A percentile compares a stretch with the other conserved stretches of the same genome.
phyloP scores from a whole-genome alignment of 2,113 vertebrate species.

The Morone chrysops region DNA sequence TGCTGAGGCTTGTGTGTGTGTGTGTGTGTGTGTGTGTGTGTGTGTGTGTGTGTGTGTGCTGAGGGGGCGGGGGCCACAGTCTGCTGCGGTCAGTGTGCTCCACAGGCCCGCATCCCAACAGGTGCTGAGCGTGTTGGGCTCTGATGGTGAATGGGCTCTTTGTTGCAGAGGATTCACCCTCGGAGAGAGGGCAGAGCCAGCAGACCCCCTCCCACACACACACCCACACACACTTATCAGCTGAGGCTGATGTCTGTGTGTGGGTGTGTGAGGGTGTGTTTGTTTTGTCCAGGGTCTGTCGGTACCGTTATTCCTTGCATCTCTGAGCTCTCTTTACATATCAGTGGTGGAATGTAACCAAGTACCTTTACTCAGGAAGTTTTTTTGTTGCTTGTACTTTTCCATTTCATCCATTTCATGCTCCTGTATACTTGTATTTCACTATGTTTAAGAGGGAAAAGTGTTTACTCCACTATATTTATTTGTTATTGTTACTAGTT shows the following conservation, averaged over 20 bases:
- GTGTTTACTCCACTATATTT: background rate
- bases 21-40: constrained; percentile 43
- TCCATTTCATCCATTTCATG: background rate
- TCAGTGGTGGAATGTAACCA: background rate
- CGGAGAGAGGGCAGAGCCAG: constrained; percentile 40
- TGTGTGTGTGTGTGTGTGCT: constrained; percentile 11
- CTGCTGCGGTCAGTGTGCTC: constrained; percentile 54
- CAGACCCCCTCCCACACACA: constrained; percentile 1
- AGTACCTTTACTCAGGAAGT: background rate
- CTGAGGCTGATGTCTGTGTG: constrained; percentile 43
- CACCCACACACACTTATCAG: constrained; percentile 62
- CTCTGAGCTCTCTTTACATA: background rate
- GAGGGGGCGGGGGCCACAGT: background rate
- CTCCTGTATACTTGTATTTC: background rate
- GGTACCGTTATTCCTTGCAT: background rate
- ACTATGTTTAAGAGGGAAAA: background rate
- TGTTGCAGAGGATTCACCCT: constrained; percentile 72
- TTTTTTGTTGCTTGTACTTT: background rate
- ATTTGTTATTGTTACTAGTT: background rate
- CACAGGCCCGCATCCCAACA: constrained; percentile 73
- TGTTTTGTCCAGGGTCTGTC: constrained; percentile 28
- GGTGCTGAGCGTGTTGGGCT: constrained; percentile 73
- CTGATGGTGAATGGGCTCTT: constrained; percentile 80
- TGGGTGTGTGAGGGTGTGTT: constrained; percentile 37
- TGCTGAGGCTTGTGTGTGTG: constrained; percentile 31